These are phyloP conservation scores for Coreoperca whiteheadi DNA, from an alignment of 2,113 vertebrate genomes.

Conservation along the genomic window DNA sequence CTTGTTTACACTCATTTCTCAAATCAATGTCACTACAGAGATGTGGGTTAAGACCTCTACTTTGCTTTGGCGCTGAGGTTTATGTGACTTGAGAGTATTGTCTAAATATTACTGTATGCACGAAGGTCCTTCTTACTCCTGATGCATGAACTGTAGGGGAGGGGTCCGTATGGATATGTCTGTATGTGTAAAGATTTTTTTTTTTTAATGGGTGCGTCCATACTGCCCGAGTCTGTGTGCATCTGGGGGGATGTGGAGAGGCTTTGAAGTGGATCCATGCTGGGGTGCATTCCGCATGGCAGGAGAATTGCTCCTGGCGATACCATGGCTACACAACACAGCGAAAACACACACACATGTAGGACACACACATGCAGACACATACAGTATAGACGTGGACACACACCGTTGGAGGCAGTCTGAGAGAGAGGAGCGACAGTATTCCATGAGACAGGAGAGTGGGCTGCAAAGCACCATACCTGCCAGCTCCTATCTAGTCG, in stretches of 20 bases:
- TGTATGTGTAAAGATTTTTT: not conserved
- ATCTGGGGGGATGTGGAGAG: not conserved
- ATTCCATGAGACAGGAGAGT: constrained; percentile 70
- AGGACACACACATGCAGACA: constrained; percentile 29
- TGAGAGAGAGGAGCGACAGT: constrained; percentile 42
- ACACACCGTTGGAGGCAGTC: constrained; percentile 60
- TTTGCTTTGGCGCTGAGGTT: constrained; percentile 11
- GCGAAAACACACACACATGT: constrained; percentile 22
- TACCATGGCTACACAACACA: constrained; percentile 17
- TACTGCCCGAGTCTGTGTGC: not conserved
- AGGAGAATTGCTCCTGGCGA: constrained; percentile 50
- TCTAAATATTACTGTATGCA: not conserved
- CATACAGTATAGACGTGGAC: constrained; percentile 47
- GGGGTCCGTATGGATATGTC: not conserved
- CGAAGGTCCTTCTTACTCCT: not conserved
- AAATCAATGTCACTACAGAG: constrained; percentile 24
- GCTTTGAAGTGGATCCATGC: constrained; percentile 60
- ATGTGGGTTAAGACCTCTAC: constrained; percentile 13
- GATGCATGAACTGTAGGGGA: not conserved
- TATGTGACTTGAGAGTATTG: constrained; percentile 3
- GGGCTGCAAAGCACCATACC: constrained; percentile 58
- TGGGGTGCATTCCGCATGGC: constrained; percentile 45
- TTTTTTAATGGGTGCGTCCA: not conserved
- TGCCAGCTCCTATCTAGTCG: constrained; percentile 68
- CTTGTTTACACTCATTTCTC: constrained; percentile 28